These are phyloP conservation scores for Oncorhynchus tshawytscha DNA, from an alignment of 2,113 vertebrate genomes.

Conservation along the genomic window DNA sequence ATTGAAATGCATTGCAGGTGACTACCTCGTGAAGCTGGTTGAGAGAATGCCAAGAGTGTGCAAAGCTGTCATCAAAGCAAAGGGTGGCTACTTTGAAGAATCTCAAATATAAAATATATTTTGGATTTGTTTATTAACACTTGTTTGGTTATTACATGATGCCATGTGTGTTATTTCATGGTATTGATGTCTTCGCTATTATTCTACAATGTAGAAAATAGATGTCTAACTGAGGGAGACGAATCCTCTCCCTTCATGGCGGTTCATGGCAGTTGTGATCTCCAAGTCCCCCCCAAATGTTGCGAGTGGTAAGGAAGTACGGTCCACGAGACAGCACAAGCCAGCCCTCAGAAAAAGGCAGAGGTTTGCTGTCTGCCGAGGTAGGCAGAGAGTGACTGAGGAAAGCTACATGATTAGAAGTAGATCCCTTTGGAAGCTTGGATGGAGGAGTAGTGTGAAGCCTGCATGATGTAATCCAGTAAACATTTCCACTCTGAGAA, in stretches of 20 bases:
- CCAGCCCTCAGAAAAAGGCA: neutral
- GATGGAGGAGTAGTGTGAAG: neutral
- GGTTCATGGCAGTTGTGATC: neutral
- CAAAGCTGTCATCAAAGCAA: too few species aligned
- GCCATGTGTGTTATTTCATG: neutral
- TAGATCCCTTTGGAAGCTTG: conserved; percentile 19
- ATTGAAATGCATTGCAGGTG: too few species aligned
- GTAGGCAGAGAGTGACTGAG: neutral
- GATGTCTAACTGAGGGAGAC: neutral
- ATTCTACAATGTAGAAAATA: neutral
- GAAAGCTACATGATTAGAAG: neutral
- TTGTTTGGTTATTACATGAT: too few species aligned
- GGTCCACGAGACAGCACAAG: neutral
- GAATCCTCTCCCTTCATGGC: neutral
- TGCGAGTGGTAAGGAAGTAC: neutral
- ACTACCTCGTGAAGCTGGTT: too few species aligned
- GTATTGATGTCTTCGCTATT: neutral
- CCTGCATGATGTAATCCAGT: conserved; percentile 53
- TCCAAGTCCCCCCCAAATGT: conserved; percentile 3
- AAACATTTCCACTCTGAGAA: conserved; percentile 52
- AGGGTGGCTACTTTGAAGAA: too few species aligned
- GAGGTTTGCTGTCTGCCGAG: neutral
- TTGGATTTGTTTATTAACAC: too few species aligned
- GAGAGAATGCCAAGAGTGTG: too few species aligned
- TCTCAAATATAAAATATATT: too few species aligned